Base-by-base conservation (phyloP, 1,140 invertebrate genomes). In the Diploscapter pachys region DNA sequence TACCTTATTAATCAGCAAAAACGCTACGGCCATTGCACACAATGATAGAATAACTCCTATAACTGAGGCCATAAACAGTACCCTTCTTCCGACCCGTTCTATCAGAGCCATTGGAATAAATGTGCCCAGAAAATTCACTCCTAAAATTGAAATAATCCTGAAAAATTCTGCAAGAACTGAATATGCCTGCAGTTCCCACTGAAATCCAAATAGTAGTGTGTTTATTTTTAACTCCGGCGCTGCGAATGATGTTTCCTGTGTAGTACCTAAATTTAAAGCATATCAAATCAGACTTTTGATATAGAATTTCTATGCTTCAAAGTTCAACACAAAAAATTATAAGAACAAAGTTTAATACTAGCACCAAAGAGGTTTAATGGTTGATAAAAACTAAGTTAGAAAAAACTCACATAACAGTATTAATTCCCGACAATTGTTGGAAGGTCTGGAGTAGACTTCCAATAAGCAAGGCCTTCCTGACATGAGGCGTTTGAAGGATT, bases 381-480 rank as follows among this genome's bases (percentile, higher is more conserved):
- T 31, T 31, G 31, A 31, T 0, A 31, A 31, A 31, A 31, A 31
- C 0, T 31, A 31, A 31, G 31, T 31, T 31, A 49, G 8, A 52
- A 11, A 11, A 78, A 31, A 78, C 78, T 82, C 86, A 90, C 90
- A 90, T 90, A 61, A 91, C 88, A 9, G 89, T 90, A 80, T 91
- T 91, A 76, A 90, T 90, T 64, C 90, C 90, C 13, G 88, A 86
- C 4, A 91, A 76, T 80, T 90, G 90, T 80, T 90, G 89, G 63
- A 90, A 87, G 62, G 88, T 84, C 78, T 90, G 89, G n/a, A 90
- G 82, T 59, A 87, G 80, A 81, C 88, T 89, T 4, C 90, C 90
- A 9, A 91, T 85, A n/a, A 89, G 53, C 0, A 90, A 83, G 3
- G 90, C 89, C 74, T 88, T 82, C 53, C 88, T 77, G 4, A 89